Base-by-base conservation (phyloP, 2,113 vertebrate genomes). In the Gracilinanus agilis region DNA sequence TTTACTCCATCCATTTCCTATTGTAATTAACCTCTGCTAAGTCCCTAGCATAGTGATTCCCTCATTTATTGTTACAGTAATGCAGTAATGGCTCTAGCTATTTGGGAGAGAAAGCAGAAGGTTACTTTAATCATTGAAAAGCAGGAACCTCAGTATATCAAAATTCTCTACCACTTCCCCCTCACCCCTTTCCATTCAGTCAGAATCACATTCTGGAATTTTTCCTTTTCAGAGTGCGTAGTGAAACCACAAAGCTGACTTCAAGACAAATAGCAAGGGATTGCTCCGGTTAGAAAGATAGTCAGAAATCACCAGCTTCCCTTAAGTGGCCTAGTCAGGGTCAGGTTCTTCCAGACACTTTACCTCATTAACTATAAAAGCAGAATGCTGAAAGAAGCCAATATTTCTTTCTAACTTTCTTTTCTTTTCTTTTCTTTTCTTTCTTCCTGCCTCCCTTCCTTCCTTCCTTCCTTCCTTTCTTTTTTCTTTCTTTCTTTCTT, bases 141-240 rank as follows among this genome's bases (percentile, higher is more conserved):
- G 0, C 13, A 94, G 19, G 44, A 95, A 44, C 67, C 12, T 92
- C 3, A 53, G 3, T 61, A 3, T 88, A 94, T 93, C 94, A 95
- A 6, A 29, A 90, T 95, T 96, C 91, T 89, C 25, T 8, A 90
- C 90, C 3, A 44, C 0, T 11, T 58, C 91, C 91, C 88, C 90
- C 91, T 53, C 11, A 49, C 1, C 49, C 90, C 93, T 27, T 90
- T 95, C 92, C 19, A 90, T 95, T 97, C 49, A 5, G 56, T 96
- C 97, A 88, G 96, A 97, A 97, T 34, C 0, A n/a, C 19, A 56
- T 96, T 97, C 92, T 89, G 58, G 49, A 96, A 97, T 97, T 97
- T 97, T 90, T 94, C 94, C 58, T 97, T 97, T 54, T 95, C 91
- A 24, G 40, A 21, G 89, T 23, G 67, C 21, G 21, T 97, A 97